Evolutionary conservation across 2,888 invertebrate genomes (phyloP).

Genomic region (Matsumyia berberina): DNA sequence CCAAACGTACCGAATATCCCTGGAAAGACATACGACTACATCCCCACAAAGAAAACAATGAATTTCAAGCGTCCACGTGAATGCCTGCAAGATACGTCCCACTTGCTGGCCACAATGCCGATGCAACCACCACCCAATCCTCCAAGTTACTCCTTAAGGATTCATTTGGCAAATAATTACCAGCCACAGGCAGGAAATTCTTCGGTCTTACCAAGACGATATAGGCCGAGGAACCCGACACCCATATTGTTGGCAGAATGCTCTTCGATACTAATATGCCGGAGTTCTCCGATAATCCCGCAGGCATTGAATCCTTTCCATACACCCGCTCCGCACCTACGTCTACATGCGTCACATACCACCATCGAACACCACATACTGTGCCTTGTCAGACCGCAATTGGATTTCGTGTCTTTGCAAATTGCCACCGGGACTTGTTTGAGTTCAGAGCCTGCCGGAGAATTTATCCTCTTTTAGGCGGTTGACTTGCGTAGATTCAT

Average conservation of each 20-base stretch:
- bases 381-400: conserved; percentile 57
- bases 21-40: not conserved
- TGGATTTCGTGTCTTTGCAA: conserved; percentile 66
- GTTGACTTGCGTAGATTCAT: conserved; percentile 31
- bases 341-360: not conserved
- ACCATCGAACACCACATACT: not conserved
- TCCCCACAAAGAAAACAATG: conserved; percentile 31
- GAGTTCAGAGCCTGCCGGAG: not conserved
- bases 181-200: conserved; percentile 5
- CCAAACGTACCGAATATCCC: not conserved
- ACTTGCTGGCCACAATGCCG: not conserved
- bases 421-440: conserved; percentile 42
- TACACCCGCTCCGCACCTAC: conserved; percentile 19
- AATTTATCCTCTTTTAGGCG: conserved; percentile 3
- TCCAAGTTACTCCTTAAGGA: conserved; percentile 19
- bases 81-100: not conserved
- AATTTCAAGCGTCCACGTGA: conserved; percentile 6
- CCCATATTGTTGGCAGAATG: conserved; percentile 34
- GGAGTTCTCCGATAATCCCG: conserved; percentile 26
- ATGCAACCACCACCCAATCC: not conserved
- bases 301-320: conserved; percentile 53
- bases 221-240: conserved; percentile 14
- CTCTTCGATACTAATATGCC: conserved; percentile 14
- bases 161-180: conserved; percentile 50
- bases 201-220: not conserved